Conservation (phyloP, 2,113 vertebrate species). For the Pipra filicauda region DNA sequence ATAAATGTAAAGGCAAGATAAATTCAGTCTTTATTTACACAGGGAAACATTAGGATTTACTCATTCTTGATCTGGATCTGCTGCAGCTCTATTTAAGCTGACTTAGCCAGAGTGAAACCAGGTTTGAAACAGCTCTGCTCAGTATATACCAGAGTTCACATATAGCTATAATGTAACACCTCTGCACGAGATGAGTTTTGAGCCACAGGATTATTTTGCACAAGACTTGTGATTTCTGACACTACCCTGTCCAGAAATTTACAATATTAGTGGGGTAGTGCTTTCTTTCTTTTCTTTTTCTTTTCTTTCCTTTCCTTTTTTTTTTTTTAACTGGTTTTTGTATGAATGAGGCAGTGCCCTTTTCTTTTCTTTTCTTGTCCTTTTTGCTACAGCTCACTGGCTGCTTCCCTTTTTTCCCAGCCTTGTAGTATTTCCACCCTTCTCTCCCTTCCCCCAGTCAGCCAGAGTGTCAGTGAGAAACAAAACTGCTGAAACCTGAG, state of each 20-base stretch:
- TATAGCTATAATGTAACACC: background rate
- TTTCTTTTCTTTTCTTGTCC: background rate
- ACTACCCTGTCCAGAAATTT: background rate
- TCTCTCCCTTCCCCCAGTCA: slow-evolving; percentile 35
- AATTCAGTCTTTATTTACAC: background rate
- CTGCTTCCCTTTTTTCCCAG: slow-evolving; percentile 40
- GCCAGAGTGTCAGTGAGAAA: slow-evolving; percentile 37
- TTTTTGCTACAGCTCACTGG: slow-evolving; percentile 29
- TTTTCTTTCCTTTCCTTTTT: background rate
- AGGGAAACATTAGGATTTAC: background rate
- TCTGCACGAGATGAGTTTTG: background rate
- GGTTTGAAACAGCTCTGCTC: background rate
- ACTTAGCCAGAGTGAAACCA: background rate
- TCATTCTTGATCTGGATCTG: background rate
- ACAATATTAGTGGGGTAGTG: background rate
- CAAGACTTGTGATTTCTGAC: background rate
- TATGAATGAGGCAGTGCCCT: background rate
- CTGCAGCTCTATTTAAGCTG: background rate
- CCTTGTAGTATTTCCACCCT: slow-evolving; percentile 27
- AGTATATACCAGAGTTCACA: rapidly evolving
- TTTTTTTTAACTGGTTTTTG: background rate
- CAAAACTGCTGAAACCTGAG: slow-evolving; percentile 66
- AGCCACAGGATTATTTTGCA: background rate
- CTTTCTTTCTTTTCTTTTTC: background rate
- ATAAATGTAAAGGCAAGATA: background rate